These are phyloP conservation scores for Zaprionus gabonicus DNA, from an alignment of 1,140 invertebrate genomes.

Conservation along the genomic window DNA sequence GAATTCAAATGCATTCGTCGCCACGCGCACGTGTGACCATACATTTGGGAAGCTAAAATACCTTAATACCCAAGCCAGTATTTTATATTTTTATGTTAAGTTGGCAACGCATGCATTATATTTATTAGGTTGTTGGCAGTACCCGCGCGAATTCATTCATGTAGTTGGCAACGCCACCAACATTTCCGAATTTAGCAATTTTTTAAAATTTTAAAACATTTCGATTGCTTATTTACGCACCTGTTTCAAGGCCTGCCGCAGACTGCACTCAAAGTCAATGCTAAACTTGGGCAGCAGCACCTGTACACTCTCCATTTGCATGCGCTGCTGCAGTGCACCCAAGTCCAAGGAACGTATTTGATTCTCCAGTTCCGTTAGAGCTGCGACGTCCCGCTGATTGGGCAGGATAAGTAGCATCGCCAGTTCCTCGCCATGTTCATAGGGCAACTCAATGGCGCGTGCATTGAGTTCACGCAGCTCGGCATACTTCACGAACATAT, in stretches of 20 bases:
- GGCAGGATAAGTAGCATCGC: constrained; percentile 87
- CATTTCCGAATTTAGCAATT: not conserved
- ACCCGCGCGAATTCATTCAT: not conserved
- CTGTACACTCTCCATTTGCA: constrained; percentile 84
- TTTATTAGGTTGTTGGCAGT: not conserved
- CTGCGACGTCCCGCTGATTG: constrained; percentile 84
- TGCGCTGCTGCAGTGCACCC: constrained; percentile 62
- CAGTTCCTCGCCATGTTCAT: constrained; percentile 85
- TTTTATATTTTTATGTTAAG: not conserved
- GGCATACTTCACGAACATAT: constrained; percentile 83
- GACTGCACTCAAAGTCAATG: constrained; percentile 86
- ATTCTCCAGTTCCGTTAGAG: constrained; percentile 85
- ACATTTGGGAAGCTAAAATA: not conserved
- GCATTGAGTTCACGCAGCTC: constrained; percentile 81
- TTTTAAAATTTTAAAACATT: not conserved
- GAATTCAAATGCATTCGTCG: not conserved
- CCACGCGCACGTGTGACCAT: not conserved
- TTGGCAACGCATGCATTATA: not conserved
- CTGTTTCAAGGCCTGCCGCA: constrained; percentile 67
- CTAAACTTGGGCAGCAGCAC: constrained; percentile 89
- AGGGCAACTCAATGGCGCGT: constrained; percentile 85
- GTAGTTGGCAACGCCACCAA: not conserved
- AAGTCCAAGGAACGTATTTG: constrained; percentile 85
- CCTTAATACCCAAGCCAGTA: not conserved
- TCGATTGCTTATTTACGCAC: constrained; percentile 26